Conservation (phyloP, 2,797 vertebrate genomes). For the Sitta carolinensis region DNA sequence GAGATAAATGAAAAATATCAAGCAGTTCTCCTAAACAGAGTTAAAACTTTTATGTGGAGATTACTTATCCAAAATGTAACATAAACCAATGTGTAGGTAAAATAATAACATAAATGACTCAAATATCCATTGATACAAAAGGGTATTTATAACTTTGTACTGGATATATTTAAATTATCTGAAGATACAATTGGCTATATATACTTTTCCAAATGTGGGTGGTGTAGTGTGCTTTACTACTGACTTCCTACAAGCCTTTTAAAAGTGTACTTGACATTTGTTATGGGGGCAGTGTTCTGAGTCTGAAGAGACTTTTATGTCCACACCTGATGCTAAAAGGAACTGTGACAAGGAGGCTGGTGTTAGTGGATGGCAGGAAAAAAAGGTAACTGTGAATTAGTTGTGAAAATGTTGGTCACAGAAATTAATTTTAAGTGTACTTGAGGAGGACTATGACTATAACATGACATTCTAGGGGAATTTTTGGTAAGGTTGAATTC, state of each 20-base stretch:
- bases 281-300: background rate
- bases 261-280: background rate
- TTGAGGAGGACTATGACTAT: background rate
- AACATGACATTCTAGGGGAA: background rate
- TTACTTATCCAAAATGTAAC: background rate
- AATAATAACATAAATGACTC: background rate
- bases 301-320: background rate
- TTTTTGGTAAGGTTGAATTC: background rate
- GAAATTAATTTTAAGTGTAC: background rate
- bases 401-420: background rate
- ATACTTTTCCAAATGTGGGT: background rate
- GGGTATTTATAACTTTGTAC: background rate
- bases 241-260: background rate
- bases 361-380: background rate
- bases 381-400: background rate
- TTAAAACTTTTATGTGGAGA: background rate
- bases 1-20: slow-evolving; percentile 1
- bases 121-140: background rate
- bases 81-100: background rate
- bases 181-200: background rate
- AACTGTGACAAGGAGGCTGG: background rate
- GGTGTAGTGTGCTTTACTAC: background rate
- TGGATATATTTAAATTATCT: background rate
- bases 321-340: background rate
- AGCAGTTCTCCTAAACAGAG: background rate